Evolutionary conservation across 1,140 invertebrate species (phyloP).

Genomic region (Monochamus saltuarius): DNA sequence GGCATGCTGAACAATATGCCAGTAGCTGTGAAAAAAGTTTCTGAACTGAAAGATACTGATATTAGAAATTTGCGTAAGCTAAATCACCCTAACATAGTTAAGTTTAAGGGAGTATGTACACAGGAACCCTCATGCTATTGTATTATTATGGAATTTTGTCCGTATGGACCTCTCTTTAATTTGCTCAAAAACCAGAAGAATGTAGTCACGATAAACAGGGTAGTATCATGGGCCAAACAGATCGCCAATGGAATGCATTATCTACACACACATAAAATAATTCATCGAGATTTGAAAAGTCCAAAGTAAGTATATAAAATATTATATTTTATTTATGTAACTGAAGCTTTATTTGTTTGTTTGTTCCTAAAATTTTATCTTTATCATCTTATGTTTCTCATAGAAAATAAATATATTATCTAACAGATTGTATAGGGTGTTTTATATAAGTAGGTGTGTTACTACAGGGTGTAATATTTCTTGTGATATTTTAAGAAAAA

Average conservation of each 20-base stretch:
- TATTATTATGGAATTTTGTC: conserved; percentile 98
- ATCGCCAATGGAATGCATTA: conserved; percentile 97
- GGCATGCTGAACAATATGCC: conserved; percentile 80
- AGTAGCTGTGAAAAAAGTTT: conserved; percentile 96
- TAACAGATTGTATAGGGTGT: too few species aligned
- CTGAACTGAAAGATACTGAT: conserved; percentile 91
- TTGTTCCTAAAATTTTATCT: too few species aligned
- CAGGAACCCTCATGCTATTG: conserved; percentile 86
- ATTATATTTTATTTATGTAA: too few species aligned
- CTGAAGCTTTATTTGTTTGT: too few species aligned
- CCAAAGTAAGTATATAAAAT: conserved; percentile 77
- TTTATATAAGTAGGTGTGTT: too few species aligned
- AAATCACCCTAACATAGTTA: conserved; percentile 95
- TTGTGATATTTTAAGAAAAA: too few species aligned
- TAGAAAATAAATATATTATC: too few species aligned
- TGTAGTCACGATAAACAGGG: conserved; percentile 77
- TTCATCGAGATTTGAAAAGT: conserved; percentile 95
- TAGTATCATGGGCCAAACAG: conserved; percentile 92
- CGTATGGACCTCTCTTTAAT: conserved; percentile 91
- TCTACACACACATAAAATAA: conserved; percentile 94
- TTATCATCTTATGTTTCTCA: too few species aligned
- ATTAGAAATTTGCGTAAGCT: conserved; percentile 92
- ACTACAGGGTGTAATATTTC: too few species aligned
- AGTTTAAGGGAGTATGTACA: conserved; percentile 80
- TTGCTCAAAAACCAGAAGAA: conserved; percentile 73